These are phyloP conservation scores for Folsomia manolachei DNA, from an alignment of 2,888 invertebrate species.

Conservation along the genomic window DNA sequence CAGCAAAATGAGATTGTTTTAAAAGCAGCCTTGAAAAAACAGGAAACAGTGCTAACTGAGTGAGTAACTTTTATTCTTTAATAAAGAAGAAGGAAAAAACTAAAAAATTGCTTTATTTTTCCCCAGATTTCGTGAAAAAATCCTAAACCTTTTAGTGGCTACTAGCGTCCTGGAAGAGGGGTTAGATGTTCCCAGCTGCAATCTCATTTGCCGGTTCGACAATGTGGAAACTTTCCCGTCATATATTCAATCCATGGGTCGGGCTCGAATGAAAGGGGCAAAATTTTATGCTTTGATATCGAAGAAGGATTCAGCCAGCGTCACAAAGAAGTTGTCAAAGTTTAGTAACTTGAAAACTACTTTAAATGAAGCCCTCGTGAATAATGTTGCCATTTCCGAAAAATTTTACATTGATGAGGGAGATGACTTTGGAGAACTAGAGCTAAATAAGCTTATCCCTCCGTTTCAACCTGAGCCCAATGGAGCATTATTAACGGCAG, in stretches of 20 bases:
- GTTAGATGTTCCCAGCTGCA: neutral
- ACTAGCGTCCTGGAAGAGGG: neutral
- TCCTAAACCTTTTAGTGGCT: neutral
- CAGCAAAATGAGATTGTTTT: neutral
- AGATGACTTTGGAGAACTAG: neutral
- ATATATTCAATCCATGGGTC: neutral
- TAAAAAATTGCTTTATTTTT: neutral
- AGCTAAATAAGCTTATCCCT: neutral
- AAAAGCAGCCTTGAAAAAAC: neutral
- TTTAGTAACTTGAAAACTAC: neutral
- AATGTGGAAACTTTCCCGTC: neutral
- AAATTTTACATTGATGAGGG: neutral
- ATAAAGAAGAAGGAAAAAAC: neutral
- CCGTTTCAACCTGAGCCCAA: neutral
- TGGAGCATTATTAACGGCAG: neutral
- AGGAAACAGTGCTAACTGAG: neutral
- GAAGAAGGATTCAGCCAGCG: conserved; percentile 37
- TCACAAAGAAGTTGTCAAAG: neutral
- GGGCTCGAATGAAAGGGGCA: conserved; percentile 60
- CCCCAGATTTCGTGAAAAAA: neutral
- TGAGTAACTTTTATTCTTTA: neutral
- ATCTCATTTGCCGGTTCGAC: neutral
- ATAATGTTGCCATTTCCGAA: neutral
- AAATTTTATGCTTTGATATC: conserved; percentile 56
- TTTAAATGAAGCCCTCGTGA: neutral